A percentile compares a stretch with the other conserved stretches of the same genome.
phyloP scores from a whole-genome alignment of 2,888 invertebrate genomes.

The Aleiodes leptofemur region DNA sequence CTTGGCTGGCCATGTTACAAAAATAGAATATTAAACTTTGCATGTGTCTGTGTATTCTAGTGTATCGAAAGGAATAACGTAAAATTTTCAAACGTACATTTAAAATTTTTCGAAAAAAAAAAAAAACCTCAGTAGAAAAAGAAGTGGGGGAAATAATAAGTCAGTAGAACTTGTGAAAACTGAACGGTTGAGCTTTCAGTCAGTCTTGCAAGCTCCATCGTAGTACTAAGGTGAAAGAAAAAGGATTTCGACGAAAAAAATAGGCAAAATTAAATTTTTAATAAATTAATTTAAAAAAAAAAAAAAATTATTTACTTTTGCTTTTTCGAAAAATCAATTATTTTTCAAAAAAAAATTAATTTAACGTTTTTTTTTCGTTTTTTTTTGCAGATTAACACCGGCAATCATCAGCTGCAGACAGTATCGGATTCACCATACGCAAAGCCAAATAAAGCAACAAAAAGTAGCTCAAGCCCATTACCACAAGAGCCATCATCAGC shows the following conservation, averaged over 20 bases:
- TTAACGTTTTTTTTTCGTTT: neutral
- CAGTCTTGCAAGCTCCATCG: slow-evolving; percentile 42
- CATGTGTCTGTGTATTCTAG: neutral
- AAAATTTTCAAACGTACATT: too few relatives aligned
- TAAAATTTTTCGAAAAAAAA: neutral
- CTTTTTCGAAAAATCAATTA: neutral
- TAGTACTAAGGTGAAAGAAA: slow-evolving; percentile 34
- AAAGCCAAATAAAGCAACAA: slow-evolving; percentile 80
- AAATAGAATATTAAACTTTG: slow-evolving; percentile 67
- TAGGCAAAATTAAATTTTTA: neutral
- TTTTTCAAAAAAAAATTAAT: neutral
- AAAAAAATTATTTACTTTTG: too few relatives aligned
- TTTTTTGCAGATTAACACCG: slow-evolving; percentile 79
- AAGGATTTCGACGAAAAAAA: too few relatives aligned
- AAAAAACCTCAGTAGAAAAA: neutral
- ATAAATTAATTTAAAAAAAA: too few relatives aligned
- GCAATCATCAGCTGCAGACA: slow-evolving; percentile 80
- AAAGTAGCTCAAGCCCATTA: slow-evolving; percentile 75
- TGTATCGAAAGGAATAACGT: slow-evolving; percentile 35
- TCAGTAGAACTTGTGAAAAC: slow-evolving; percentile 34
- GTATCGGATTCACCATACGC: slow-evolving; percentile 84
- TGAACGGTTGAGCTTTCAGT: slow-evolving; percentile 42
- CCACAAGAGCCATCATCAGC: slow-evolving; percentile 76
- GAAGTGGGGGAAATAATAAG: slow-evolving; percentile 43
- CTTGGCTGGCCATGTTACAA: slow-evolving; percentile 74